Percentiles rank a stretch among this genome's conserved stretches.
Conservation (phyloP, 2,113 vertebrate species). For the Excalfactoria chinensis region DNA sequence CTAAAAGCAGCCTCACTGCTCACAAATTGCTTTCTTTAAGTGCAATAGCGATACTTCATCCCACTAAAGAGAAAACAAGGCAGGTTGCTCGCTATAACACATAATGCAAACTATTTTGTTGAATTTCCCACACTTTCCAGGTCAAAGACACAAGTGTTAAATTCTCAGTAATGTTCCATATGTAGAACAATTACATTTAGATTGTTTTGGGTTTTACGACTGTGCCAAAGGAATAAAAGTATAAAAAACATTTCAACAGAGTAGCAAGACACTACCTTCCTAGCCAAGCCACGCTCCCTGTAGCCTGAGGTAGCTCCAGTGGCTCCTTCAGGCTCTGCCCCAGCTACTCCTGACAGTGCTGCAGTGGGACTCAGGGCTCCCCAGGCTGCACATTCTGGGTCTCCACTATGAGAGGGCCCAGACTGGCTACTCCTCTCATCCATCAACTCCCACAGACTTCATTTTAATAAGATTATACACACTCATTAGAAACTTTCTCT, state of each 20-base stretch:
- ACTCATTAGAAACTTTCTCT: not conserved
- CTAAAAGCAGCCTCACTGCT: not conserved
- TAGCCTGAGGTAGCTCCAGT: not conserved
- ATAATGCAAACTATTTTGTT: rapidly evolving
- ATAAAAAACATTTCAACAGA: not conserved
- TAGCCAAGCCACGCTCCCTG: not conserved
- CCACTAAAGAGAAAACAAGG: rapidly evolving
- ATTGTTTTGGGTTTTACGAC: not conserved
- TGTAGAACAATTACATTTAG: not conserved
- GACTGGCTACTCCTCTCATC: not conserved
- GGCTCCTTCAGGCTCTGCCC: too few species aligned
- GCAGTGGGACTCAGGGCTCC: rapidly evolving
- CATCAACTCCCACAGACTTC: rapidly evolving
- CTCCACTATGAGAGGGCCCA: rapidly evolving
- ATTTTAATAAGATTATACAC: not conserved
- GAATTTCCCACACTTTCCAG: not conserved
- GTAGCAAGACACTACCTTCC: not conserved
- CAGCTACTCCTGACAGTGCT: not conserved
- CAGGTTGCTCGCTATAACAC: not conserved
- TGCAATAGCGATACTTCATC: not conserved
- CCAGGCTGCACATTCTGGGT: rapidly evolving
- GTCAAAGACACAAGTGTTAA: not conserved
- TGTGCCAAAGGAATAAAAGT: not conserved
- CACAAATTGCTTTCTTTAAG: not conserved
- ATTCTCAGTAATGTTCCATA: not conserved